Evolutionary conservation across 1,140 invertebrate genomes (phyloP), one percentile per base, ranked within the genome.

Genomic region (Doryteuthis pealeii): DNA sequence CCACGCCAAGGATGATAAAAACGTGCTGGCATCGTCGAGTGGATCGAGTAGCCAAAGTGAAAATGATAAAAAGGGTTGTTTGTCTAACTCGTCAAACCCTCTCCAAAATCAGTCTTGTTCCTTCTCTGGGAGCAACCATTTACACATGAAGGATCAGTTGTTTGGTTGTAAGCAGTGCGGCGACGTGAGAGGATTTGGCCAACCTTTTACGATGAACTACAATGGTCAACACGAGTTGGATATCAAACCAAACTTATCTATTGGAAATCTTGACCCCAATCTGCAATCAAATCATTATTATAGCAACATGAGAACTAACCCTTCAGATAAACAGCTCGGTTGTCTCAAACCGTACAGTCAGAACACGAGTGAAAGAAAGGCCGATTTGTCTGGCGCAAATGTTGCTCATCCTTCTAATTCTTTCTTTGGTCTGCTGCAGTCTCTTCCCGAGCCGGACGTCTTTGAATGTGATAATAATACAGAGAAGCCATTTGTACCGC

Each of bases 391-490:
- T n/a, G 54, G 54, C 18, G 3, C 35, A 40, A 40, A 40, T 40
- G 4, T 10, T 40, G 35, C 35, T 40, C 35, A 40, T 10, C 35
- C 35, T 10, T 62, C 54, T 14, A 62, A 62, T 62, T 62, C 54
- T n/a, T 62, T 62, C 54, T 62, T 15, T 22, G 54, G 54, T 18
- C 26, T 62, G 10, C 54, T 62, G 6, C 54, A 62, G 26, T 62
- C 54, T 28, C 54, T 62, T 28, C 54, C 54, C 18, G 54, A 62
- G 18, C 18, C 54, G 18, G 26, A 62, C 26, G 5, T 62, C 54
- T 62, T 62, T 62, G 54, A 62, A 62, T 62, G 54, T 62, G 54
- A 62, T 62, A 40, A 40, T 40, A 62, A 62, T 62, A 28, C 22
- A 15, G 54, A 62, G 22, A 22, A 62, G 18, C 18, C 54, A 62